Evolutionary conservation across 2,113 vertebrate species (phyloP).

Genomic region (Uropsilus gracilis): DNA sequence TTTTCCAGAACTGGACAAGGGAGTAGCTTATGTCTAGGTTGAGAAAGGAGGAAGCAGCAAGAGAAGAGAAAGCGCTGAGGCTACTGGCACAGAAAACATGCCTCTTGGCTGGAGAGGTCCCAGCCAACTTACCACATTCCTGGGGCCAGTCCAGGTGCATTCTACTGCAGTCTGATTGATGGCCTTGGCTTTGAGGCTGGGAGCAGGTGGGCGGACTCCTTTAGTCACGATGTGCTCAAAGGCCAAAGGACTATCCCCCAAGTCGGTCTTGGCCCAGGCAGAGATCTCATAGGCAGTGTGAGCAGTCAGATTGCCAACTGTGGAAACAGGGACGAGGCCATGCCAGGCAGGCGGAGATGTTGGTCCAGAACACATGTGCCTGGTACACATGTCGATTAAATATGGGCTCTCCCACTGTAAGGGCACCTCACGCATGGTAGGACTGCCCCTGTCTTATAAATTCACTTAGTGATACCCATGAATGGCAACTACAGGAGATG

Average conservation of each 20-base stretch:
- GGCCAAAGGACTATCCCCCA: constrained; percentile 95
- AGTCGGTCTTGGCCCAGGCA: constrained; percentile 93
- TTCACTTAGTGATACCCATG: background rate
- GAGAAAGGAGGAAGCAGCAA: background rate
- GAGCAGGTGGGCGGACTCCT: constrained; percentile 88
- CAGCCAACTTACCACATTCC: constrained; percentile 84
- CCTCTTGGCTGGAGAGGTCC: rapidly evolving
- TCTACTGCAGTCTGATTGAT: constrained; percentile 96
- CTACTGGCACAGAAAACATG: rapidly evolving
- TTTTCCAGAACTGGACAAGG: background rate
- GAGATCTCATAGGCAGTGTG: constrained; percentile 95
- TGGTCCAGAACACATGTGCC: background rate
- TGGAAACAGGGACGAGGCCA: background rate
- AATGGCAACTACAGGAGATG: background rate
- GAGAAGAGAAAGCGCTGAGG: background rate
- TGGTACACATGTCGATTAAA: rapidly evolving
- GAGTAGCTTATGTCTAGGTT: background rate
- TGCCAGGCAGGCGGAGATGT: background rate
- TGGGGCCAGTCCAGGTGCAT: constrained; percentile 92
- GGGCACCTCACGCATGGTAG: background rate
- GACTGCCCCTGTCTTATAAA: background rate
- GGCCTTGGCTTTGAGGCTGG: constrained; percentile 93
- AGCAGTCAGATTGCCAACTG: constrained; percentile 93
- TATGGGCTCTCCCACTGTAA: background rate
- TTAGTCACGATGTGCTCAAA: constrained; percentile 90